These are phyloP conservation scores for Procambarus clarkii DNA, from an alignment of 1,140 invertebrate species.

Conservation along the genomic window DNA sequence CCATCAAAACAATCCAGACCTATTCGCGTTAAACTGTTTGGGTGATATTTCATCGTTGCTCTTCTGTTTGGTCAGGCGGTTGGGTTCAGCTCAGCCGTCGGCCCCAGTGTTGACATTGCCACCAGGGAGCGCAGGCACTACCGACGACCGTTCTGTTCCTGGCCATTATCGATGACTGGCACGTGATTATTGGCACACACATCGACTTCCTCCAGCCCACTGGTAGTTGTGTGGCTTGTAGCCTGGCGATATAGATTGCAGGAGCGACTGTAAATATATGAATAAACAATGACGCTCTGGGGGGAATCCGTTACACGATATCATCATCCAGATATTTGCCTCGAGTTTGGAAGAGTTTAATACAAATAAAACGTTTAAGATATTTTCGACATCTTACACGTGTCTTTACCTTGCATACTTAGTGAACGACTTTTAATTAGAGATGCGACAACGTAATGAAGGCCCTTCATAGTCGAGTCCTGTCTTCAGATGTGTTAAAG, in stretches of 20 bases:
- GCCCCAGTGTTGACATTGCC: constrained; percentile 34
- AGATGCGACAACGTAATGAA: too few relatives aligned
- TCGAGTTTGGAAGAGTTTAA: too few relatives aligned
- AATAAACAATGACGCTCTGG: neutral
- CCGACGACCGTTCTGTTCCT: neutral
- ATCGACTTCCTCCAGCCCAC: neutral
- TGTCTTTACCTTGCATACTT: too few relatives aligned
- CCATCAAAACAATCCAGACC: constrained; percentile 33
- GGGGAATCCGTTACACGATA: constrained; percentile 7
- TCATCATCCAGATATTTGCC: constrained; percentile 10
- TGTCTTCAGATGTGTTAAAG: too few relatives aligned
- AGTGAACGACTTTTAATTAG: too few relatives aligned
- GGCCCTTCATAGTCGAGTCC: too few relatives aligned
- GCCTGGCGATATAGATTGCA: neutral
- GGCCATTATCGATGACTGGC: neutral
- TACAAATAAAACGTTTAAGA: too few relatives aligned
- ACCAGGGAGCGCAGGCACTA: constrained; percentile 28
- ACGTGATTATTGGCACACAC: neutral
- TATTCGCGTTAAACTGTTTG: constrained; percentile 55
- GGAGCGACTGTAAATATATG: neutral
- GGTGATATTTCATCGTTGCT: constrained; percentile 41
- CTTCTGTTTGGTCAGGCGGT: constrained; percentile 52
- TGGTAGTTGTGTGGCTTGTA: neutral
- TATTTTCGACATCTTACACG: too few relatives aligned
- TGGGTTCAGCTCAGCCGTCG: constrained; percentile 16